These are phyloP conservation scores for Cepaea hortensis DNA, from an alignment of 2,888 invertebrate genomes.

Conservation along the genomic window DNA sequence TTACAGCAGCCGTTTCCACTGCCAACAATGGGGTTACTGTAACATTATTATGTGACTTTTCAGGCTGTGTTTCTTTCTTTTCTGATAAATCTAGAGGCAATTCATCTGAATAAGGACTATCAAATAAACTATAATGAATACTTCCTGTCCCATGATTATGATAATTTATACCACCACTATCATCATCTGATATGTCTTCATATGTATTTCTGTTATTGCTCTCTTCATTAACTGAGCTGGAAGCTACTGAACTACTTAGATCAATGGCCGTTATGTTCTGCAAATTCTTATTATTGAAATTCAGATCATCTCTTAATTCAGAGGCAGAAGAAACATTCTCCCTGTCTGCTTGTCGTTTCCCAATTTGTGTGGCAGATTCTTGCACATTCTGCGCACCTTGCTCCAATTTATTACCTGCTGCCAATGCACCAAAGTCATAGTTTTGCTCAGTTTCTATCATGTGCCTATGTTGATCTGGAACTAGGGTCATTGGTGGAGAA, in stretches of 20 bases:
- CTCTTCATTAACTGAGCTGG: too few species aligned
- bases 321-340: too few species aligned
- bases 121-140: background rate
- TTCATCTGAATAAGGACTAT: background rate
- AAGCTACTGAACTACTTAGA: background rate
- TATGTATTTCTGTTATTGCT: too few species aligned
- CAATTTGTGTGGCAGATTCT: too few species aligned
- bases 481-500: too few species aligned
- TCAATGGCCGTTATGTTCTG: background rate
- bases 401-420: background rate
- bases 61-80: background rate
- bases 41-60: background rate
- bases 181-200: background rate
- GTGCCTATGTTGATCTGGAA: background rate
- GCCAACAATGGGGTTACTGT: background rate
- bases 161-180: background rate
- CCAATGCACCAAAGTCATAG: background rate
- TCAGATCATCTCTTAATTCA: too few species aligned
- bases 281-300: too few species aligned
- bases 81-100: conserved; percentile 18
- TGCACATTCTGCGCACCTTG: too few species aligned
- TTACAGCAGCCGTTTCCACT: too few species aligned
- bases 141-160: background rate
- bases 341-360: too few species aligned
- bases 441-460: background rate